phyloP scores from a whole-genome alignment of 2,888 invertebrate species.

The Bugula neritina region DNA sequence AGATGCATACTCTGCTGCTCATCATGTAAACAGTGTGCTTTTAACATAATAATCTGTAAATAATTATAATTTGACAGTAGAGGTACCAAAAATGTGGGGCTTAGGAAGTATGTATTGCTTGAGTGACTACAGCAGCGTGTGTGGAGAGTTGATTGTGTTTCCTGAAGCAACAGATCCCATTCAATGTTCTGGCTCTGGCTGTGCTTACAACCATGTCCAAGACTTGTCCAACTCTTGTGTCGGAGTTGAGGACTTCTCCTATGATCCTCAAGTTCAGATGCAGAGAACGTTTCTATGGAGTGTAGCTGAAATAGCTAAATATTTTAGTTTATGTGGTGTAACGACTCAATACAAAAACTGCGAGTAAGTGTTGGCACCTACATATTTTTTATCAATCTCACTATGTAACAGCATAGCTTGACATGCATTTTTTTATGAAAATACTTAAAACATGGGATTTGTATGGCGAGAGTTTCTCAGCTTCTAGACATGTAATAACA shows the following conservation, averaged over 20 bases:
- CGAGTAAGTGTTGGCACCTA: too few species aligned
- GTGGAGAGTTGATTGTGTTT: constrained; percentile 24
- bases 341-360: not conserved
- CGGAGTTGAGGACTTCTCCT: not conserved
- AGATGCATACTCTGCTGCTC: too few species aligned
- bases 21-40: too few species aligned
- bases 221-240: not conserved
- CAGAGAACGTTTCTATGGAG: not conserved
- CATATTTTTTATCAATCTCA: too few species aligned
- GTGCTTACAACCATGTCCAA: not conserved
- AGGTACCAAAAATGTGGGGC: not conserved
- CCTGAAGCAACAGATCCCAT: not conserved
- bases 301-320: not conserved
- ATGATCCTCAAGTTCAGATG: not conserved
- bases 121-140: not conserved
- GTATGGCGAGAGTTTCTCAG: too few species aligned
- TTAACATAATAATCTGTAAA: too few species aligned
- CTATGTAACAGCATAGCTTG: too few species aligned
- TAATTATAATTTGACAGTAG: not conserved
- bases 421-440: too few species aligned
- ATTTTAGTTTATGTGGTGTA: not conserved
- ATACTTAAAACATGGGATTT: too few species aligned
- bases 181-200: not conserved
- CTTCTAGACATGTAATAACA: too few species aligned
- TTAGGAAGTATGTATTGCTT: not conserved